Base-by-base conservation (phyloP, 2,797 vertebrate genomes). In the Odontamblyopus rebecca region DNA sequence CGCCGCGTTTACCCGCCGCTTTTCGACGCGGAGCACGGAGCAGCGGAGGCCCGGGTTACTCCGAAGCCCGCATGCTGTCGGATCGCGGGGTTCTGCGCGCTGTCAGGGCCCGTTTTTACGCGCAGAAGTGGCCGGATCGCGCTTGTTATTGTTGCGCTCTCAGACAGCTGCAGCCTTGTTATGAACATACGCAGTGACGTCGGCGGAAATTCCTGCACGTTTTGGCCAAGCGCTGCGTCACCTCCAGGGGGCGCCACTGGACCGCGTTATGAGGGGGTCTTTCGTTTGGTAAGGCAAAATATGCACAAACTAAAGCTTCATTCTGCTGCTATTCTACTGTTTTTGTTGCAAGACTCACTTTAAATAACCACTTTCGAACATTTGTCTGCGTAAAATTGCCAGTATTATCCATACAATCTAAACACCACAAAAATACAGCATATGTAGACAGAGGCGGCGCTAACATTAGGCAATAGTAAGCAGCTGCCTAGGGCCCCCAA, bases 131-230 rank as follows among this genome's bases (percentile, higher is more conserved):
- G 71, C 77, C 54, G 71, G 67, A 27, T 57, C 51, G 64, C 65
- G 81, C 68, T 88, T 95, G 94, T 95, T 96, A 93, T 95, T 95
- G 94, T 94, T 62, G 61, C 61, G 93, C 93, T 94, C 93, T 88
- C 86, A 93, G 90, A 92, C 95, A 95, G 95, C 95, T 94, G 95
- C 95, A 95, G 92, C 86, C 91, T 80, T 89, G 84, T 93, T 94
- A 95, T 94, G 94, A 95, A 94, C 79, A 91, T 88, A 89, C 94
- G 91, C 75, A 80, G 81, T 93, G 94, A 96, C 95, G 94, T 98
- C 94, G 95, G 91, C 92, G 94, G 95, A 97, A 95, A 96, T 95
- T 94, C 94, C 95, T 94, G 89, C 91, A 96, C 94, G 94, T 93
- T 88, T 85, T 89, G 92, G 5, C 30, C 89, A 92, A 86, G 72